Evolutionary conservation across 2,888 invertebrate genomes (phyloP).

Genomic region (Amiota mariae): DNA sequence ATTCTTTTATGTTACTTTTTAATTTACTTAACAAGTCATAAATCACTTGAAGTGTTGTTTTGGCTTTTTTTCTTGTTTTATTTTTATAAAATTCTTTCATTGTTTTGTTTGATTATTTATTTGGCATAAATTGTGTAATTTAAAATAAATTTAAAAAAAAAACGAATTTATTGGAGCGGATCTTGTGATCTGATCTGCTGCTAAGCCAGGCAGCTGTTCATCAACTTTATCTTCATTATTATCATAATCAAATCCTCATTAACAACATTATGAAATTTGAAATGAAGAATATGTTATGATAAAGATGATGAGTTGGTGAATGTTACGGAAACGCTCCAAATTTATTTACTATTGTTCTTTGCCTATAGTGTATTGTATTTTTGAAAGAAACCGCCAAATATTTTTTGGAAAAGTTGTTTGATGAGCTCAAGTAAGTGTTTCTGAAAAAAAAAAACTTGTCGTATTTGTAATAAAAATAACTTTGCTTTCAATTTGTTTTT

Average conservation of each 20-base stretch:
- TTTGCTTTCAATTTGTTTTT: no score
- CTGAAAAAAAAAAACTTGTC: not conserved
- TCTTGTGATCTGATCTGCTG: not conserved
- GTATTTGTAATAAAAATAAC: not conserved
- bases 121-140: conserved; percentile 23
- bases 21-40: conserved; percentile 54
- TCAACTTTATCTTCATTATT: not conserved
- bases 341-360: conserved; percentile 62
- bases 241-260: not conserved
- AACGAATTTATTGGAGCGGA: conserved; percentile 5
- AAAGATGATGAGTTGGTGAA: conserved; percentile 51
- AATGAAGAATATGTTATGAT: conserved; percentile 4
- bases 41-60: conserved; percentile 49
- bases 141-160: not conserved
- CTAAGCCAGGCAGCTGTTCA: not conserved
- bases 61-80: not conserved
- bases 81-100: no score
- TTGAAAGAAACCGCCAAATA: conserved; percentile 1
- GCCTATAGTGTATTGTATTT: conserved; percentile 53
- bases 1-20: conserved; percentile 29
- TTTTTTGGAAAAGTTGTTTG: not conserved
- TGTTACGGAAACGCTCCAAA: conserved; percentile 59
- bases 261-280: not conserved
- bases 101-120: no score
- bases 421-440: not conserved